These are phyloP conservation scores for Globicephala melas DNA, from an alignment of 2,113 vertebrate species.

Conservation along the genomic window DNA sequence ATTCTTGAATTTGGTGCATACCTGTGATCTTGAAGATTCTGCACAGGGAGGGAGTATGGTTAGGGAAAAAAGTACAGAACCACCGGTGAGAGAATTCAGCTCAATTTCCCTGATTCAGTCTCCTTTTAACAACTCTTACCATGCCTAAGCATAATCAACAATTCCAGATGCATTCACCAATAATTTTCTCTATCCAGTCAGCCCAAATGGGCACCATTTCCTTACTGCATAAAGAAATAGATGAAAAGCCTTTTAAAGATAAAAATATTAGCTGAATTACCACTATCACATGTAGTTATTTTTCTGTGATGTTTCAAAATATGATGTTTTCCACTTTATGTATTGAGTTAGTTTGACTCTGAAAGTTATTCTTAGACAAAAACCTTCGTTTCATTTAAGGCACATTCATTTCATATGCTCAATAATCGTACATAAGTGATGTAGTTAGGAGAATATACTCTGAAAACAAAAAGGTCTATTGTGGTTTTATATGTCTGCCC, in stretches of 20 bases:
- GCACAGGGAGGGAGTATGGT: neutral
- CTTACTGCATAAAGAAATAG: conserved; percentile 34
- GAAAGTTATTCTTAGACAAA: conserved; percentile 37
- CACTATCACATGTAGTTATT: conserved; percentile 23
- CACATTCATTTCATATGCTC: conserved; percentile 1
- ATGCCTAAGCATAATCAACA: conserved; percentile 45
- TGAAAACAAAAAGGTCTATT: neutral
- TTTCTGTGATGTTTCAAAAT: conserved; percentile 60
- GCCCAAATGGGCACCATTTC: neutral
- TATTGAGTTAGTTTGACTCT: conserved; percentile 30
- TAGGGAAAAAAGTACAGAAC: neutral
- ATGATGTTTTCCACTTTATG: conserved; percentile 11
- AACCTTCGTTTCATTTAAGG: neutral
- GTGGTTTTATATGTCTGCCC: neutral
- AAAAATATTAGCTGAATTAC: conserved; percentile 58
- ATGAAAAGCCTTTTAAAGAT: conserved; percentile 46
- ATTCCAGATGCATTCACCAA: conserved; percentile 32
- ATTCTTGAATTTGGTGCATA: neutral
- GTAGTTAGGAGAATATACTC: neutral
- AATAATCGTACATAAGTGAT: neutral
- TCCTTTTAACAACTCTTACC: conserved; percentile 17
- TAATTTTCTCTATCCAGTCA: conserved; percentile 34
- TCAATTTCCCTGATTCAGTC: neutral
- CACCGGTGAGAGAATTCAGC: neutral
- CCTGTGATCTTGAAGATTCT: neutral